Conservation (phyloP, 1,140 invertebrate genomes). For the Drosophila serrata region DNA sequence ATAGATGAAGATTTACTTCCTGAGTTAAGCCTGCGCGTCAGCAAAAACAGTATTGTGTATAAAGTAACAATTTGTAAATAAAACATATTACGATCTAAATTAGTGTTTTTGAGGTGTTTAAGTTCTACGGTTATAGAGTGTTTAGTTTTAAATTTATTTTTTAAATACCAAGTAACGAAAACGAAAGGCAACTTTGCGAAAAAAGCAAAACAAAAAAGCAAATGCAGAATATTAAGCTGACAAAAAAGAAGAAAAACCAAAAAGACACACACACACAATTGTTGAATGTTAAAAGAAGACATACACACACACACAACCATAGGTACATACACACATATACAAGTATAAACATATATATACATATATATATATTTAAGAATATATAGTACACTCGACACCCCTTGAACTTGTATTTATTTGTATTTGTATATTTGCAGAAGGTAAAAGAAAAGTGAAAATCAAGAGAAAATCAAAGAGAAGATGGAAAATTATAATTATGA, state of each 20-base stretch:
- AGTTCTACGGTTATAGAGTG: slow-evolving; percentile 23
- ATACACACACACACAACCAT: slow-evolving; percentile 47
- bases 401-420: slow-evolving; percentile 76
- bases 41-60: slow-evolving; percentile 51
- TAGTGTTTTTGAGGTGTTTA: slow-evolving; percentile 31
- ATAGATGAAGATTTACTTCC: slow-evolving; percentile 19
- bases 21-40: slow-evolving; percentile 33
- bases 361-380: slow-evolving; percentile 41
- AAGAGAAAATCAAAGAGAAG: slow-evolving; percentile 36
- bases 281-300: slow-evolving; percentile 71
- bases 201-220: slow-evolving; percentile 19
- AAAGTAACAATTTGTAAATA: slow-evolving; percentile 51
- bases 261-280: slow-evolving; percentile 54
- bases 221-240: slow-evolving; percentile 40
- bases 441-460: slow-evolving; percentile 10
- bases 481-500: slow-evolving; percentile 32
- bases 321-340: slow-evolving; percentile 47
- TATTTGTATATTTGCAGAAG: slow-evolving; percentile 77
- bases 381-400: slow-evolving; percentile 65
- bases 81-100: slow-evolving; percentile 46
- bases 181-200: slow-evolving; percentile 15
- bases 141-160: slow-evolving; percentile 43
- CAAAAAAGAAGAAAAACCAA: slow-evolving; percentile 10
- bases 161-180: slow-evolving; percentile 28
- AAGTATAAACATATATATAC: slow-evolving; percentile 56